Percentiles rank a stretch among this genome's conserved stretches.
These are phyloP conservation scores for Lepus europaeus DNA, from an alignment of 2,113 vertebrate species.

Conservation along the genomic window DNA sequence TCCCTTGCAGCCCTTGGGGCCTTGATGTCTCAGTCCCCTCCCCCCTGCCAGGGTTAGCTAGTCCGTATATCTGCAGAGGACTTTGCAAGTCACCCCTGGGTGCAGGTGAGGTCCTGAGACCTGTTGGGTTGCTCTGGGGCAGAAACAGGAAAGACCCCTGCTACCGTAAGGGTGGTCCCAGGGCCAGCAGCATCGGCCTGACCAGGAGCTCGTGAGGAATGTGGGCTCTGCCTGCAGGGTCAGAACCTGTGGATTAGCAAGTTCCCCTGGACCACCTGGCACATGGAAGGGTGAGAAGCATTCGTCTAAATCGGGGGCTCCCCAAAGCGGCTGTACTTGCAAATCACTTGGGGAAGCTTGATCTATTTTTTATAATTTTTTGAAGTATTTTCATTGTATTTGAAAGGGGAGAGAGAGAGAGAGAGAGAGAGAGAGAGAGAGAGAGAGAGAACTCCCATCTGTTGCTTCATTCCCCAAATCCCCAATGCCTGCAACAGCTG, in stretches of 20 bases:
- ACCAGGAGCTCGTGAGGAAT: background rate
- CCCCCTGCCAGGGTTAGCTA: too few relatives aligned
- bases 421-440: too few relatives aligned
- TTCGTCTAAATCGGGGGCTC: background rate
- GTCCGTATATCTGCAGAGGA: too few relatives aligned
- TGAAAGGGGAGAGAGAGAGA: too few relatives aligned
- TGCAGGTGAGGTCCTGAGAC: background rate
- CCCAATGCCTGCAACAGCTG: too few relatives aligned
- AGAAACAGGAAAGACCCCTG: background rate
- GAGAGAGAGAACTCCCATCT: too few relatives aligned
- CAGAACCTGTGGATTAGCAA: background rate
- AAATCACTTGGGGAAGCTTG: background rate
- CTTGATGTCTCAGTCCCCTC: background rate
- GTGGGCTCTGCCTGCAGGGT: rapidly evolving
- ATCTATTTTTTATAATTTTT: too few relatives aligned
- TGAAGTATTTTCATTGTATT: too few relatives aligned
- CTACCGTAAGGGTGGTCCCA: background rate
- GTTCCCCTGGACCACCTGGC: background rate
- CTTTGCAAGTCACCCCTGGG: background rate
- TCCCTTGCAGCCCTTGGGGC: background rate
- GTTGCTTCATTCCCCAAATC: too few relatives aligned
- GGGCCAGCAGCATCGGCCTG: rapidly evolving
- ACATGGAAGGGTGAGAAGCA: background rate
- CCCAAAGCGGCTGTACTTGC: rapidly evolving
- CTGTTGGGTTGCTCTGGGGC: background rate